Base-by-base conservation (phyloP, 2,797 vertebrate genomes). In the Spinus olivaceus region DNA sequence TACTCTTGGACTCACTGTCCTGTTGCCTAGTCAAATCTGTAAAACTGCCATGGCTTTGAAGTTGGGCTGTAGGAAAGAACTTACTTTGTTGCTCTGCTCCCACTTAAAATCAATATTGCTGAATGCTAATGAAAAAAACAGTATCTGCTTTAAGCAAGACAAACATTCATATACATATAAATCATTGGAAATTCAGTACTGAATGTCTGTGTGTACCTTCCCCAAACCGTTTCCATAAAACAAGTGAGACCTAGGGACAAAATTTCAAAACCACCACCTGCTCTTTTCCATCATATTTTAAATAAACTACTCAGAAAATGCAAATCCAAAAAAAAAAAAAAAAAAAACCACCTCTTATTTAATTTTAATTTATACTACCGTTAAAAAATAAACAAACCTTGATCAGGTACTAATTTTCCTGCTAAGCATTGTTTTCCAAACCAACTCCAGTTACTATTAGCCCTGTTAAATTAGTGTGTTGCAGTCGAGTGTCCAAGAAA, bases 261-360 rank as follows among this genome's bases (percentile, higher is more conserved):
- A 72, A 90, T 66, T 93, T 70, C 77, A 88, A 90, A 95, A 88
- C 30, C n/a, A 81, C 67, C 66, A 92, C 81, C 70, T 93, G 86
- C 49, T 92, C 35, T 4, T 90, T 88, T 95, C 59, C 46, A 74
- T 57, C 53, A 5, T 61, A 87, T 77, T 92, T 92, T 87, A 86
- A 92, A 64, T 94, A 77, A 92, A 66, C 41, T 69, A 50, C 35
- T 71, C 65, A 78, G 67, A 27, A 87, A 87, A 57, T 22, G 6
- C 32, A 76, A 86, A 24, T 15, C 15, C 0, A 6, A 28, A 7
- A 24, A 16, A 42, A 42, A 41, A 41, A 23, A 49, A 47, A 67
- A 22, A 10, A n/a, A n/a, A n/a, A n/a, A n/a, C n/a, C n/a, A 23
- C 0, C 22, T 56, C 21, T 35, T 24, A 37, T 44, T 77, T 70